Conservation (phyloP, 2,113 vertebrate species). For the Lampris megalopsis region DNA sequence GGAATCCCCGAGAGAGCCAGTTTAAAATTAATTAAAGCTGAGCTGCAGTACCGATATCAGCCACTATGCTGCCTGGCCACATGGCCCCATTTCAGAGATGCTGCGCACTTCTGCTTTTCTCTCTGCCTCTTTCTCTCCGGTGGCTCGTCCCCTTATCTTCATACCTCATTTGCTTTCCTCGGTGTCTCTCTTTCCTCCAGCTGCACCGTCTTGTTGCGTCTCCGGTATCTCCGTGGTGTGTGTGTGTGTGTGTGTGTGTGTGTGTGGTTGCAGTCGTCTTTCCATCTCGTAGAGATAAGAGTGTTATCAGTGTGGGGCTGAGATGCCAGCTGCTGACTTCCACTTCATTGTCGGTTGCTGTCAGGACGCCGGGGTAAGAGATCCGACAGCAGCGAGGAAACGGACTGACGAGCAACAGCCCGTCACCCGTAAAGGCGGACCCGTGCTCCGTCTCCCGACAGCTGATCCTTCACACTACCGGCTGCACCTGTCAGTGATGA, state of each 20-base stretch:
- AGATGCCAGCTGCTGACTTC: not conserved
- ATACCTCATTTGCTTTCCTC: not conserved
- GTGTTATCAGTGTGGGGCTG: not conserved
- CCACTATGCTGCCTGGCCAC: too few relatives aligned
- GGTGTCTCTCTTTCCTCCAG: not conserved
- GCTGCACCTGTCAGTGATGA: too few relatives aligned
- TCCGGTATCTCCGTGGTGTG: not conserved
- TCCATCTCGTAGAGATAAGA: not conserved
- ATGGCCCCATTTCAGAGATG: too few relatives aligned
- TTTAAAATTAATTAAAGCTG: too few relatives aligned
- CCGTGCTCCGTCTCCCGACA: too few relatives aligned
- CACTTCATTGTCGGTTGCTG: not conserved
- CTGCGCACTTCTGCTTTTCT: not conserved
- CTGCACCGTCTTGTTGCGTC: not conserved
- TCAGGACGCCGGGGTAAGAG: not conserved
- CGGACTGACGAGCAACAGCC: not conserved
- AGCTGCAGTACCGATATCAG: too few relatives aligned
- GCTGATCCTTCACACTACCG: too few relatives aligned
- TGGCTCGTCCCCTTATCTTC: not conserved
- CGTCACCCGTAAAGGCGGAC: too few relatives aligned
- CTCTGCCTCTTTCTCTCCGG: too few relatives aligned
- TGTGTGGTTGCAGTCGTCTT: not conserved
- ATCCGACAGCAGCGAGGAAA: not conserved
- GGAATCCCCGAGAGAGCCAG: too few relatives aligned
- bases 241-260: conserved; percentile 13